Conservation (phyloP, 64 coral and sea anemone species). For the Montipora cactus region DNA sequence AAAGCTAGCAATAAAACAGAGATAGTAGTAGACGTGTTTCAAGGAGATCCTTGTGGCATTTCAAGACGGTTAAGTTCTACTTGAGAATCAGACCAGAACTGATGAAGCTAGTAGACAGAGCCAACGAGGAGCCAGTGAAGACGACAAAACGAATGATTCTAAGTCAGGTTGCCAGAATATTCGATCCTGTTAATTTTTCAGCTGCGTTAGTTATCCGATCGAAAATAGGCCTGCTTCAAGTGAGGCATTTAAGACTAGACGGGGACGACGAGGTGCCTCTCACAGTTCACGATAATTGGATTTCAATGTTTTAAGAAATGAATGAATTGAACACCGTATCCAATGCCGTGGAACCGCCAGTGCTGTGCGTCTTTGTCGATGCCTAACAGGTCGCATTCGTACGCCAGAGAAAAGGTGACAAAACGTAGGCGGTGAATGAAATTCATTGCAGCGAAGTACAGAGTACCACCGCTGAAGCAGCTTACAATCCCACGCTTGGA, state of each 20-base stretch:
- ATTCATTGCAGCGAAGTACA: constrained; percentile 63
- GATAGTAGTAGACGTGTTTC: not conserved
- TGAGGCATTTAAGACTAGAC: constrained; percentile 48
- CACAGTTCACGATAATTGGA: constrained; percentile 22
- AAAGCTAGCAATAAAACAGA: constrained; percentile 5
- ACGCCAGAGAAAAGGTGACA: constrained; percentile 3
- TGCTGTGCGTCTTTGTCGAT: constrained; percentile 48
- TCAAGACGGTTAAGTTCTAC: not conserved
- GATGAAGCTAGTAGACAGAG: constrained; percentile 20
- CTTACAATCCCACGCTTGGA: constrained; percentile 66
- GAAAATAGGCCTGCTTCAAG: constrained; percentile 43
- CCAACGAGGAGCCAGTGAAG: not conserved
- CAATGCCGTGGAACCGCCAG: constrained; percentile 18
- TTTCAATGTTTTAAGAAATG: constrained; percentile 43
- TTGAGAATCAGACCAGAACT: constrained; percentile 35
- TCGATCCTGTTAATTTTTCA: constrained; percentile 54
- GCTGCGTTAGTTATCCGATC: constrained; percentile 47
- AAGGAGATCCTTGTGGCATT: constrained; percentile 45
- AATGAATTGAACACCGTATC: constrained; percentile 39
- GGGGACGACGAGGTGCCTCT: constrained; percentile 19
- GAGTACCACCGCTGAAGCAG: constrained; percentile 62
- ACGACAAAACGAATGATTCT: constrained; percentile 49
- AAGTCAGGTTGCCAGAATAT: constrained; percentile 60
- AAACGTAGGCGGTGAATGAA: constrained; percentile 6
- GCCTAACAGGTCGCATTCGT: constrained; percentile 55